These are phyloP conservation scores for Clamator glandarius DNA, from an alignment of 2,797 vertebrate genomes.

Conservation along the genomic window DNA sequence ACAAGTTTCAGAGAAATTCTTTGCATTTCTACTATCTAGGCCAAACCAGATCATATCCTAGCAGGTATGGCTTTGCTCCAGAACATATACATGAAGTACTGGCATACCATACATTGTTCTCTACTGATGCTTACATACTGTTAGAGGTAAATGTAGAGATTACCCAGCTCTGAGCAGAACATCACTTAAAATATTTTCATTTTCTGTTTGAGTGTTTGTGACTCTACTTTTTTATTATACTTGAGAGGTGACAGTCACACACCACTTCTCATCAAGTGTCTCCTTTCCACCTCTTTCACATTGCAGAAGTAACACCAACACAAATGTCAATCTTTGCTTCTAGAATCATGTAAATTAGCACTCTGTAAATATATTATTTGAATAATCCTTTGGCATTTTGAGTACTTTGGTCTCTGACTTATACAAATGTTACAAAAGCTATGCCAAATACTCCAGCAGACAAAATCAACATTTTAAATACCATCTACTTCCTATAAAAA, in stretches of 20 bases:
- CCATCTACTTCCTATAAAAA: neutral
- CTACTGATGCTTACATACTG: neutral
- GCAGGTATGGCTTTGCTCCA: neutral
- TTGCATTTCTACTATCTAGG: neutral
- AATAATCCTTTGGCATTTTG: neutral
- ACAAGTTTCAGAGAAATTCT: neutral
- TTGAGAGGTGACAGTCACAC: neutral
- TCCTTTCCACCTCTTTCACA: neutral
- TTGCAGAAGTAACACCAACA: neutral
- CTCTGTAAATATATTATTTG: neutral
- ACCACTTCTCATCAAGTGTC: neutral
- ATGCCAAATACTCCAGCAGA: neutral
- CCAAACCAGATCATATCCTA: neutral
- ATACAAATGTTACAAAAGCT: neutral
- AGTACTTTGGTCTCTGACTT: neutral
- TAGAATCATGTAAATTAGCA: neutral
- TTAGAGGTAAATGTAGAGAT: neutral
- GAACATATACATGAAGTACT: neutral
- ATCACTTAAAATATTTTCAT: neutral
- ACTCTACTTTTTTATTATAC: neutral
- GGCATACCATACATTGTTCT: neutral
- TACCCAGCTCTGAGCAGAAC: neutral
- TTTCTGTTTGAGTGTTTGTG: neutral
- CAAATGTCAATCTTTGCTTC: neutral
- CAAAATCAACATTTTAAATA: neutral